Evolutionary conservation across 2,113 vertebrate species (phyloP).

Genomic region (Calyptommatus sinebrachiatus): DNA sequence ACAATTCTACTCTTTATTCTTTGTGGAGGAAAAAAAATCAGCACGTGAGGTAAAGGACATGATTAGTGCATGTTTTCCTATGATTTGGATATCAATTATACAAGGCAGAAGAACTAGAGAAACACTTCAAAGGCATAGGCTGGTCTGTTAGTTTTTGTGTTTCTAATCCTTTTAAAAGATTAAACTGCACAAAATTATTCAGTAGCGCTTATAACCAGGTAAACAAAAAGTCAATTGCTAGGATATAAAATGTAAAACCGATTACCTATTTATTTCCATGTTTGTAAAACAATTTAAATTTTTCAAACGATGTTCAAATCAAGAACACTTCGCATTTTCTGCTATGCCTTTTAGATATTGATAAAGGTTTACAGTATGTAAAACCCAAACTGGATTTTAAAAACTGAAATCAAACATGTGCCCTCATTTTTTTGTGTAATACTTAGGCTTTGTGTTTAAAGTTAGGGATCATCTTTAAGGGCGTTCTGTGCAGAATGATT

Average conservation of each 20-base stretch:
- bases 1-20: conserved; percentile 54
- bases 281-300: background rate
- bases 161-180: conserved; percentile 22
- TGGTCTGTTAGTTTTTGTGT: background rate
- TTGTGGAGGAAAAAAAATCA: conserved; percentile 35
- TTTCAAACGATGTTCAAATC: background rate
- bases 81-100: conserved; percentile 31
- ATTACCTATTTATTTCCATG: background rate
- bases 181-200: background rate
- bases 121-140: conserved; percentile 15
- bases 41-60: conserved; percentile 35
- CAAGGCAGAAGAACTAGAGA: background rate
- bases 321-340: too few species aligned
- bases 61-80: conserved; percentile 36
- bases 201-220: background rate
- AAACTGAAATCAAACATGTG: background rate
- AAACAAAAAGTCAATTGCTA: conserved; percentile 20
- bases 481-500: too few species aligned
- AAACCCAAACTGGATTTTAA: background rate
- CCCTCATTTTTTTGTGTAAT: background rate
- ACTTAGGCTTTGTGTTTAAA: too few species aligned
- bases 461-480: too few species aligned
- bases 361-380: too few species aligned
- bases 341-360: too few species aligned
- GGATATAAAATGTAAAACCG: background rate